Percentiles rank a stretch among this genome's conserved stretches.
Evolutionary conservation across 2,113 vertebrate species (phyloP).

Genomic region (Theristicus caerulescens): DNA sequence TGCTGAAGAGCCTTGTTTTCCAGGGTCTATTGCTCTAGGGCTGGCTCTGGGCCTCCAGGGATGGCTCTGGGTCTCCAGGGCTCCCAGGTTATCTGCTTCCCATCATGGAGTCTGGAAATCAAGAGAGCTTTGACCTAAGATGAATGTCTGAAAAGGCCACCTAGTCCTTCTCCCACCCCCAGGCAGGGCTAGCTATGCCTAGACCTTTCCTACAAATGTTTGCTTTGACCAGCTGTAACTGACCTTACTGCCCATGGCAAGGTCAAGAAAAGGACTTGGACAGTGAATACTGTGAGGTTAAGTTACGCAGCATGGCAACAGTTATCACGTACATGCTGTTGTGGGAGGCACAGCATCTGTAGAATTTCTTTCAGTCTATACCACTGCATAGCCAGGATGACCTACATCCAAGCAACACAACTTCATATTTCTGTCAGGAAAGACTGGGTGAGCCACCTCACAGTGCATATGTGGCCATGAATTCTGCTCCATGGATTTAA

Average conservation of each 20-base stretch:
- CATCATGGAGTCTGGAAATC: not conserved
- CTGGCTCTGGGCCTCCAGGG: not conserved
- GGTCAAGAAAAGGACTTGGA: not conserved
- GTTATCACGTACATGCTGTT: accelerated
- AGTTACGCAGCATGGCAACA: not conserved
- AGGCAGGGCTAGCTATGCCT: not conserved
- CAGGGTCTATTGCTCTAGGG: not conserved
- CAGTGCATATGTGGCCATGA: not conserved
- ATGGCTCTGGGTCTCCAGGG: not conserved
- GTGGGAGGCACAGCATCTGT: not conserved
- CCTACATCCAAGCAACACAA: not conserved
- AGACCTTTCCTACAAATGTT: not conserved
- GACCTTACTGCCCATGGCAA: not conserved
- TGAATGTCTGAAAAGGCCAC: not conserved
- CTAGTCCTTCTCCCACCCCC: not conserved
- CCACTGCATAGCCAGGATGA: not conserved
- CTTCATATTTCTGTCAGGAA: accelerated
- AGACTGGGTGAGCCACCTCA: not conserved
- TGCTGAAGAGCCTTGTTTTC: not conserved
- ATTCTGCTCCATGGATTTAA: not conserved
- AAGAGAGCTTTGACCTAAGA: not conserved
- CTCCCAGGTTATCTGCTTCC: not conserved
- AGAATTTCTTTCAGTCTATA: not conserved
- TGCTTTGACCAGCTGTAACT: not conserved
- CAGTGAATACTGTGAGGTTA: not conserved